phyloP scores from a whole-genome alignment of 2,888 invertebrate species.

The Cistogaster globosa region DNA sequence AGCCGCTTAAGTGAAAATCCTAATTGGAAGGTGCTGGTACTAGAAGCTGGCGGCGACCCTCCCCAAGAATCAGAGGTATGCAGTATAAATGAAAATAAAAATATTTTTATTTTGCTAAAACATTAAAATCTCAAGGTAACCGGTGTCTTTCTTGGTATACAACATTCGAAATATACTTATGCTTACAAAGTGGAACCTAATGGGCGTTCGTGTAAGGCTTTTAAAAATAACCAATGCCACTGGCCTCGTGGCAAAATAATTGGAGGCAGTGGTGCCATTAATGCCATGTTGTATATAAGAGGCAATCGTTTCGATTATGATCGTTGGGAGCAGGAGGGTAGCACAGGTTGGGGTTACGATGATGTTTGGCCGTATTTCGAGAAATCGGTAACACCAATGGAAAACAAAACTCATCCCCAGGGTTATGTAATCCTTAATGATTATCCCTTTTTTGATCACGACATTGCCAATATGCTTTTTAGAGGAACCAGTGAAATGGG shows the following conservation, averaged over 20 bases:
- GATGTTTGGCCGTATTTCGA: conserved; percentile 90
- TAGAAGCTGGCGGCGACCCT: conserved; percentile 84
- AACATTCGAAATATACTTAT: conserved; percentile 73
- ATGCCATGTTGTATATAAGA: conserved; percentile 86
- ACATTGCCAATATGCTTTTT: conserved; percentile 76
- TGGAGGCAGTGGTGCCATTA: conserved; percentile 87
- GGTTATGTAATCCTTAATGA: conserved; percentile 82
- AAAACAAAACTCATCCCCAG: conserved; percentile 62
- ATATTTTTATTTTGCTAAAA: conserved; percentile 72
- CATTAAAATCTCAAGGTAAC: conserved; percentile 68
- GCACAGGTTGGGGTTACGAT: conserved; percentile 87
- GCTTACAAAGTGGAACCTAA: conserved; percentile 74
- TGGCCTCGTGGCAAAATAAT: conserved; percentile 86
- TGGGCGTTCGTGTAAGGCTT: conserved; percentile 72
- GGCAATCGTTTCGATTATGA: conserved; percentile 87
- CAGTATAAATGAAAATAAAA: background rate
- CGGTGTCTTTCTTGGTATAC: conserved; percentile 68
- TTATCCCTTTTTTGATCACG: conserved; percentile 75
- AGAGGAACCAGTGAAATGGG: conserved; percentile 83
- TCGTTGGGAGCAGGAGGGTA: conserved; percentile 85
- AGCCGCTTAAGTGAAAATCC: conserved; percentile 83
- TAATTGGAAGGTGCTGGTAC: conserved; percentile 82
- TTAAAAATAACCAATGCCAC: conserved; percentile 78
- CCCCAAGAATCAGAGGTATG: conserved; percentile 81
- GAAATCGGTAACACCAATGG: conserved; percentile 85